Conservation (phyloP, 2,888 invertebrate species). For the Scaptomyza caliginosa region DNA sequence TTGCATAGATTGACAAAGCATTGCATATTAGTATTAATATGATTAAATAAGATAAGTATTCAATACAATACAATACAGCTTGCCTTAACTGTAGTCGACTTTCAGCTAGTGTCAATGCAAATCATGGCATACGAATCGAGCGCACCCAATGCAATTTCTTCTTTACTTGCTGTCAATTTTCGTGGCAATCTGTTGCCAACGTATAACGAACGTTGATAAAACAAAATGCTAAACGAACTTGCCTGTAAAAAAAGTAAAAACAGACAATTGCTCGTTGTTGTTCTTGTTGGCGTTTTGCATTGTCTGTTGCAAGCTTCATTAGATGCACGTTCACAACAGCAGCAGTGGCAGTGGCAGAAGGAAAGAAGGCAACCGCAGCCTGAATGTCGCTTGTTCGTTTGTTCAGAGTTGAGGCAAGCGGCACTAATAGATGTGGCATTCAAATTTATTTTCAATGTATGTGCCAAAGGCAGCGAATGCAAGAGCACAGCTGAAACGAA, state of each 20-base stretch:
- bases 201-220: slow-evolving; percentile 38
- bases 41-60: too few relatives aligned
- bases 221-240: slow-evolving; percentile 56
- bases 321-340: slow-evolving; percentile 36
- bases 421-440: slow-evolving; percentile 52
- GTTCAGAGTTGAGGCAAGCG: slow-evolving; percentile 16
- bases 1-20: not conserved
- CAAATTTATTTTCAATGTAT: slow-evolving; percentile 57
- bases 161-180: slow-evolving; percentile 45
- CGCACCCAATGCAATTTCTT: slow-evolving; percentile 31
- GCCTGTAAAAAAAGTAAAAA: slow-evolving; percentile 42
- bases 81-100: not conserved
- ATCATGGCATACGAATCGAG: slow-evolving; percentile 34
- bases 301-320: slow-evolving; percentile 66
- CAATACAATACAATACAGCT: not conserved
- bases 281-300: slow-evolving; percentile 30
- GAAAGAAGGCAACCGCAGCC: slow-evolving; percentile 3
- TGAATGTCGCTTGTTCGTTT: slow-evolving; percentile 9
- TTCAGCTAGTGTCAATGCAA: slow-evolving; percentile 45
- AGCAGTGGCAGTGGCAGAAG: not conserved
- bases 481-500: slow-evolving; percentile 6
- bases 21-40: not conserved
- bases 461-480: slow-evolving; percentile 36
- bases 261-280: slow-evolving; percentile 38
- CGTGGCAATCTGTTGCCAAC: slow-evolving; percentile 56